phyloP scores from a whole-genome alignment of 2,113 vertebrate genomes.

The Eurystomus gularis region DNA sequence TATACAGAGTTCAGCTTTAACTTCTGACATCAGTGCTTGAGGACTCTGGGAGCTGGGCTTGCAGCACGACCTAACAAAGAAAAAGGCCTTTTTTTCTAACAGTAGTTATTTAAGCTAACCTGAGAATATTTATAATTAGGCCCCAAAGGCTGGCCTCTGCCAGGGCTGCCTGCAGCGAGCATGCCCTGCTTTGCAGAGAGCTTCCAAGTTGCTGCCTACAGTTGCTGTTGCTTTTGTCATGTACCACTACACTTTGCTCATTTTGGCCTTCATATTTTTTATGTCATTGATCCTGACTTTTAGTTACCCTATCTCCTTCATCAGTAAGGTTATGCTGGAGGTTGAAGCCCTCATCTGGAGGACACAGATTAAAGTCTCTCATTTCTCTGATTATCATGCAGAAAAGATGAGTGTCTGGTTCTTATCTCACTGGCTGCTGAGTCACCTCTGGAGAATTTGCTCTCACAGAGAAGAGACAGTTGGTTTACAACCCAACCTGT shows the following conservation, averaged over 20 bases:
- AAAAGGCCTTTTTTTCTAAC: not conserved
- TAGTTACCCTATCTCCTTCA: not conserved
- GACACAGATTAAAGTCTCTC: not conserved
- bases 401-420: not conserved
- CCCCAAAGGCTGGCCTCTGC: not conserved
- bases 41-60: not conserved
- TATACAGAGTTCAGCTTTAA: slow-evolving; percentile 13
- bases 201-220: not conserved
- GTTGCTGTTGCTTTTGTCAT: not conserved
- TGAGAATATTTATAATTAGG: not conserved
- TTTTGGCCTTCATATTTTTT: not conserved
- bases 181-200: not conserved
- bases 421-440: not conserved
- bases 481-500: not conserved
- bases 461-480: not conserved
- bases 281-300: not conserved
- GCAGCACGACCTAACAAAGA: not conserved
- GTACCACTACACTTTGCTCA: not conserved
- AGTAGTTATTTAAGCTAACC: not conserved
- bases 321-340: not conserved
- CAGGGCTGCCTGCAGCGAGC: not conserved
- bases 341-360: not conserved
- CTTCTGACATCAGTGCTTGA: not conserved
- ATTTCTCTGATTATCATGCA: not conserved
- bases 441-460: not conserved